Base-by-base conservation (phyloP, 2,888 invertebrate species). In the Bellardia bayeri region DNA sequence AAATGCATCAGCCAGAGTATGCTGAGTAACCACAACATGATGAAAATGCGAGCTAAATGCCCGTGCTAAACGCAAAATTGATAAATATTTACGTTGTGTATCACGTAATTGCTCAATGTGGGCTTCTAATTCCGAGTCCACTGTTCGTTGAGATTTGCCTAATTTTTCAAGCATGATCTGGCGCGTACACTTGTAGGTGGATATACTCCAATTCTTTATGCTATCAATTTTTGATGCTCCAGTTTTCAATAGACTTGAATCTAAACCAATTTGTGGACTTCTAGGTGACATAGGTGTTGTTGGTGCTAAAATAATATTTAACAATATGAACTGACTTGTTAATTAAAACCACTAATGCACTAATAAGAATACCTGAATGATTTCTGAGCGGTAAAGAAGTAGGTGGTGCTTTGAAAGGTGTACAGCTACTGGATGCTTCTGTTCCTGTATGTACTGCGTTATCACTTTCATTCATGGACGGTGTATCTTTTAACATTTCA, bases 111-210 rank as follows among this genome's bases (percentile, higher is more conserved):
- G 95, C 93, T 98, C 98, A 90, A 99, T 99, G 94, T 98, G 97
- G 16, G 97, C 96, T 94, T 99, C 99, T 91, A 99, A 94, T 94
- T 99, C 99, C 1, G 97, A 96, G 93, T 98, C 98, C 72, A 98
- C 97, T 63, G 98, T 98, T 85, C 98, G 95, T 9, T 98, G 97
- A 64, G 97, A 97, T 94, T 98, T 99, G 23, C 99, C 99, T 81
- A 99, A 95, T 93, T 98, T 98, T 93, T 99, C 99, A 90, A 98
- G 97, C 94, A 99, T 96, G 86, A 99, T 95, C 93, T 99, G 99
- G 91, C 98, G 97, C 7, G 99, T 99, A 93, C 99, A 99, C 94
- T 99, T 99, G 94, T 98, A 99, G 0, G 99, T 99, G 86, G 98
- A 98, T 92, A 99, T 97, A 88, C 99, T 98, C 99, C 99, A 99